Conservation (phyloP, 2,797 vertebrate species). For the Falco berigora region DNA sequence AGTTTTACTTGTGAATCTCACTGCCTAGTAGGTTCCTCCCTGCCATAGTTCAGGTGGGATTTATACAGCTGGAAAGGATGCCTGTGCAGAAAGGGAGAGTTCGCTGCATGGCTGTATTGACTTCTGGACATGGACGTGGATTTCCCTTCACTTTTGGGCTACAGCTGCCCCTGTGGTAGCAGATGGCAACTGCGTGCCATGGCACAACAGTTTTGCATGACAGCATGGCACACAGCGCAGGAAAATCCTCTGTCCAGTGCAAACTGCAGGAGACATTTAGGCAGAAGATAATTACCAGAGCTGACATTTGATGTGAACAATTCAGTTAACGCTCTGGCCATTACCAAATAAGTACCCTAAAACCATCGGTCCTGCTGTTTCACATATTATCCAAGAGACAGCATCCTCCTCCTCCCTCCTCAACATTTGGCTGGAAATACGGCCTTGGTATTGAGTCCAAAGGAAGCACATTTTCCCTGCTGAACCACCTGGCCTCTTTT, state of each 20-base stretch:
- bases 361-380: neutral
- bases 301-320: neutral
- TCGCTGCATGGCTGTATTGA: neutral
- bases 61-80: neutral
- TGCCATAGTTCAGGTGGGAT: neutral
- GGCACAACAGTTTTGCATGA: neutral
- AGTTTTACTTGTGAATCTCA: neutral
- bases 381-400: neutral
- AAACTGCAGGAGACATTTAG: neutral
- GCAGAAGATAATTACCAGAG: neutral
- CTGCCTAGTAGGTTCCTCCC: neutral
- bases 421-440: neutral
- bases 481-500: neutral
- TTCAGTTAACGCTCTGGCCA: neutral
- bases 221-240: neutral
- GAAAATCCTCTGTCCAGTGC: neutral
- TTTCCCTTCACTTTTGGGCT: neutral
- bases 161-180: neutral
- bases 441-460: neutral
- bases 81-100: neutral
- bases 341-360: neutral
- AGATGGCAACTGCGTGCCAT: neutral
- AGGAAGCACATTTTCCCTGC: neutral
- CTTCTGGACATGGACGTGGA: neutral
- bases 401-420: neutral